A percentile compares a stretch with the other conserved stretches of the same genome.
Evolutionary conservation across 2,888 invertebrate species (phyloP).

Genomic region (Mayetiola destructor): DNA sequence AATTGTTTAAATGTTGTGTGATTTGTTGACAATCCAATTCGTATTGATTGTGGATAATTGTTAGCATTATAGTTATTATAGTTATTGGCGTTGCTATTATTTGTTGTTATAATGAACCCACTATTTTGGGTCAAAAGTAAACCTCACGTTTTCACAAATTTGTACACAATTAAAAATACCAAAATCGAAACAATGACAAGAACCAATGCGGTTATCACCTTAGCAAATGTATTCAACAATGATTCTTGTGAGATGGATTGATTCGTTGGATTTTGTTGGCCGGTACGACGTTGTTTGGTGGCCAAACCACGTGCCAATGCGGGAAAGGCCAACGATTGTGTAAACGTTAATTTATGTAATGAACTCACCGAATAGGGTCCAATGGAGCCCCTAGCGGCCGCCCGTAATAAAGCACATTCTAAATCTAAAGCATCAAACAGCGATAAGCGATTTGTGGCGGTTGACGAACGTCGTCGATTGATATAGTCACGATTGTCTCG

Average conservation of each 20-base stretch:
- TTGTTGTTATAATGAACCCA: background rate
- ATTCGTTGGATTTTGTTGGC: constrained; percentile 38
- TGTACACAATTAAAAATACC: constrained; percentile 58
- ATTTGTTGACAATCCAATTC: no score
- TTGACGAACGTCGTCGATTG: constrained; percentile 40
- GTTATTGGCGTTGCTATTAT: no score
- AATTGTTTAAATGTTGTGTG: no score
- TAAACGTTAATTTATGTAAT: constrained; percentile 56
- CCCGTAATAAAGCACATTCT: constrained; percentile 52
- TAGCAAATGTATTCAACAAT: constrained; percentile 54
- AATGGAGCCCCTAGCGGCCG: constrained; percentile 54
- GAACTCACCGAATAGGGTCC: constrained; percentile 57
- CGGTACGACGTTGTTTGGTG: constrained; percentile 43
- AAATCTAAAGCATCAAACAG: constrained; percentile 55
- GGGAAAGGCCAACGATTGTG: constrained; percentile 57
- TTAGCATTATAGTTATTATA: no score
- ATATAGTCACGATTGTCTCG: constrained; percentile 24
- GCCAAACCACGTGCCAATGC: constrained; percentile 53
- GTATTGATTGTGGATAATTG: no score
- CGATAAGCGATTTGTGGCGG: constrained; percentile 48
- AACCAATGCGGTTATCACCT: constrained; percentile 53
- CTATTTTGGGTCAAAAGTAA: constrained; percentile 48
- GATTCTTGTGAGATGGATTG: constrained; percentile 47
- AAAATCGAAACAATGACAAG: constrained; percentile 53
- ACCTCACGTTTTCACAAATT: constrained; percentile 62